Evolutionary conservation across 2,888 invertebrate genomes (phyloP), one percentile per base, ranked within the genome.

Genomic region (Leptopterna dolabrata): DNA sequence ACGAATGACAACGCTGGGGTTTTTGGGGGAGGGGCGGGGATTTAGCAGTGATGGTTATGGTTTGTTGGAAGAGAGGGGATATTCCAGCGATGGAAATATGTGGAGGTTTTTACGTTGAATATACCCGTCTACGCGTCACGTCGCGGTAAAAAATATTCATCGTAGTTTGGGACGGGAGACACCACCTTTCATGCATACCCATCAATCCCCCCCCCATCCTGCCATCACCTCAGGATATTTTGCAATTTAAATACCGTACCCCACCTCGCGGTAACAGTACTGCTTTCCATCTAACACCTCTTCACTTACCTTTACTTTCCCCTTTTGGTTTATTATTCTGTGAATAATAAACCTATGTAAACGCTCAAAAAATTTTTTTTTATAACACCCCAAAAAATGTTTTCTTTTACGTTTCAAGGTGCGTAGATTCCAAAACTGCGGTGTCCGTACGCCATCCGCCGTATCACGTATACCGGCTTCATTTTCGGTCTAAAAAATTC

Each of bases 121-220:
- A 51, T 55, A 81, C 24, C 45, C 78, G 78, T 41, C 41, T 36
- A 45, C 55, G 51, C 81, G 81, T 81, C 81, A 81, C 81, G 19
- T 81, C 41, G 81, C 81, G 81, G 55, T 81, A 81, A 81, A 78
- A 81, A 81, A 81, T 81, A 81, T 81, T 81, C 81, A 81, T 81
- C 81, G 43, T 78, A 78, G 78, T 78, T 78, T 78, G 78, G 78
- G 78, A 43, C 78, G 78, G 45, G 78, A 78, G 78, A 78, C 45
- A 36, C 71, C 83, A 41, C 83, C 71, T 71, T 71, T 71, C 83
- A 70, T 45, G 71, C 83, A 41, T 43, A 70, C 83, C 71, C 83
- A 70, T 71, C 83, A 70, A 70, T 71, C 83, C 36, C 43, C 78
- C 43, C 41, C 30, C 14, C 43, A 11, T 16, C 78, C 19, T n/a